phyloP scores from a whole-genome alignment of 2,797 vertebrate genomes.

The Poecilia gillii region DNA sequence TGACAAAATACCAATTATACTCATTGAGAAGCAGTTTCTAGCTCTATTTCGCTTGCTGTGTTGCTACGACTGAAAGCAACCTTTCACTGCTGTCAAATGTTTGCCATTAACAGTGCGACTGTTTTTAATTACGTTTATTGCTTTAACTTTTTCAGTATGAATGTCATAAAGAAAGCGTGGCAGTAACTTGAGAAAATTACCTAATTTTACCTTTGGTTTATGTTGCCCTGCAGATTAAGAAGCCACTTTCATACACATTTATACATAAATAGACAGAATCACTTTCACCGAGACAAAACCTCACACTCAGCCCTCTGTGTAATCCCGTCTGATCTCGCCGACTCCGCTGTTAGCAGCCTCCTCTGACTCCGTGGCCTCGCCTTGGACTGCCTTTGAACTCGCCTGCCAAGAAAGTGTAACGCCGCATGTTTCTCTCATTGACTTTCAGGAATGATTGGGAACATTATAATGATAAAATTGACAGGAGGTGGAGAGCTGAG shows the following conservation, averaged over 20 bases:
- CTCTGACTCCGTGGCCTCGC: slow-evolving; percentile 61
- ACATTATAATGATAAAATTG: slow-evolving; percentile 78
- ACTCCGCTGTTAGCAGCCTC: slow-evolving; percentile 67
- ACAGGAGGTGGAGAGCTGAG: slow-evolving; percentile 55
- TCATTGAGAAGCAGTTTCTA: background rate
- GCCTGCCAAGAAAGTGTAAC: slow-evolving; percentile 75
- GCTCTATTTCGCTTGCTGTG: background rate
- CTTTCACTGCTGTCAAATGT: background rate
- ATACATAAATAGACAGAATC: slow-evolving; percentile 16
- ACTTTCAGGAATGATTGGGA: slow-evolving; percentile 75
- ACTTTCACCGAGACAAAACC: slow-evolving; percentile 38
- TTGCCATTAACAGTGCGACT: background rate
- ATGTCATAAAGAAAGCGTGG: background rate
- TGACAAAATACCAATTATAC: background rate
- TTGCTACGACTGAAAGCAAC: background rate
- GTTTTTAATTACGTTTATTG: background rate
- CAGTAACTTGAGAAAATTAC: background rate
- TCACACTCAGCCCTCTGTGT: slow-evolving; percentile 51
- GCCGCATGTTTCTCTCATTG: slow-evolving; percentile 58
- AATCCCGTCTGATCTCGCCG: slow-evolving; percentile 70
- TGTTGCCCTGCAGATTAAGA: slow-evolving; percentile 11
- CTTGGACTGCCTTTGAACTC: slow-evolving; percentile 75
- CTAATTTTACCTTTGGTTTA: background rate
- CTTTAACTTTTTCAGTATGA: background rate
- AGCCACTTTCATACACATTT: slow-evolving; percentile 14